These are phyloP conservation scores for Psilanteris sp. DNA, from an alignment of 1,140 invertebrate genomes.

Conservation along the genomic window DNA sequence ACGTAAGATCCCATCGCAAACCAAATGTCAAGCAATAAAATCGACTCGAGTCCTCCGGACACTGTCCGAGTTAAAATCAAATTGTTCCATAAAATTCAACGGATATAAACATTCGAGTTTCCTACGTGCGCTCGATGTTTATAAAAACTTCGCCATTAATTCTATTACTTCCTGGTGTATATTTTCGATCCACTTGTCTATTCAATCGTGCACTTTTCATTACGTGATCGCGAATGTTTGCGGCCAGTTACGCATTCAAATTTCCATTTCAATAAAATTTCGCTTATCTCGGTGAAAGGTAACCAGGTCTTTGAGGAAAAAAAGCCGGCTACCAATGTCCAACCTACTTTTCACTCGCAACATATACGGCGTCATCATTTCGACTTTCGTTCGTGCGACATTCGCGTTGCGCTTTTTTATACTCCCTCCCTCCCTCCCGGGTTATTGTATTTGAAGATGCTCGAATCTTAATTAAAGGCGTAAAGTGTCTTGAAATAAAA, in stretches of 20 bases:
- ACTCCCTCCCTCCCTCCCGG: too few species aligned
- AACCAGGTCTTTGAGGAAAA: conserved; percentile 45
- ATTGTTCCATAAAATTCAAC: conserved; percentile 1
- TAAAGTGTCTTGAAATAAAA: too few species aligned
- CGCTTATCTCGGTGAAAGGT: conserved; percentile 53
- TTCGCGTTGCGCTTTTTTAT: conserved; percentile 31
- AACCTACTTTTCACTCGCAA: conserved; percentile 46
- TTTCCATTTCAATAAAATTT: conserved; percentile 59
- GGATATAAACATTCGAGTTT: conserved; percentile 18
- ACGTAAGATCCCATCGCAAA: too few species aligned
- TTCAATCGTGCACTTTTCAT: conserved; percentile 48
- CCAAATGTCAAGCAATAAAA: too few species aligned
- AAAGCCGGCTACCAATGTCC: conserved; percentile 33
- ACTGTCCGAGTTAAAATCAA: not conserved
- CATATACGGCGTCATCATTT: conserved; percentile 25
- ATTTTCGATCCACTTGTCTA: conserved; percentile 43
- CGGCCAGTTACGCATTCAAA: conserved; percentile 53
- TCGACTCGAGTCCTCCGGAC: too few species aligned
- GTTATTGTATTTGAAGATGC: too few species aligned
- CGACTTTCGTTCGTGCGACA: conserved; percentile 39
- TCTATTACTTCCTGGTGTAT: conserved; percentile 26
- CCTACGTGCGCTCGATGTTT: not conserved
- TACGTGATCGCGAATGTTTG: conserved; percentile 50
- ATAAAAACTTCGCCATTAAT: conserved; percentile 24
- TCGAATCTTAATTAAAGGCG: too few species aligned